Conservation (phyloP, 2,888 invertebrate genomes). For the Orchestes rusci region DNA sequence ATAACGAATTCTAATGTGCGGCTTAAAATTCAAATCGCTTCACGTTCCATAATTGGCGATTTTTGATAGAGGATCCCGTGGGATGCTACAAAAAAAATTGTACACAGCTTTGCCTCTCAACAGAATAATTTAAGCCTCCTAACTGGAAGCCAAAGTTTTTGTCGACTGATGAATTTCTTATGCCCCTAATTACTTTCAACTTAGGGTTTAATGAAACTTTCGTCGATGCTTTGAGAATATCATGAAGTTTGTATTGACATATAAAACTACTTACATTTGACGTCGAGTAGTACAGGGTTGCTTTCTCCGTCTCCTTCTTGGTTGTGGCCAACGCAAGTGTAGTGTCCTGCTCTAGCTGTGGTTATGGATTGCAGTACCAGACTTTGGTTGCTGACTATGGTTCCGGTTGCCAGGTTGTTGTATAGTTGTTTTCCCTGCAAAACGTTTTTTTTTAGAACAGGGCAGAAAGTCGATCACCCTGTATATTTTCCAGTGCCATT, state of each 20-base stretch:
- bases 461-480: too few relatives aligned
- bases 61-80: too few relatives aligned
- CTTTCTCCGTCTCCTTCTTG: conserved; percentile 83
- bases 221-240: too few relatives aligned
- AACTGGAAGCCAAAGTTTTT: too few relatives aligned
- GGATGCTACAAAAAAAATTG: too few relatives aligned
- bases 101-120: too few relatives aligned
- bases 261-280: conserved; percentile 66
- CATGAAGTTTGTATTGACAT: conserved; percentile 8
- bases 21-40: too few relatives aligned
- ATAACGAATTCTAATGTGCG: too few relatives aligned
- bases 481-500: too few relatives aligned
- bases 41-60: too few relatives aligned
- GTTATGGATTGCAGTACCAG: conserved; percentile 81
- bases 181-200: neutral
- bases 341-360: conserved; percentile 68
- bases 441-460: neutral
- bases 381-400: conserved; percentile 83
- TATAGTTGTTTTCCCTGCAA: conserved; percentile 66
- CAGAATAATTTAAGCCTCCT: too few relatives aligned
- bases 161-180: neutral
- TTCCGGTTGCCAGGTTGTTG: conserved; percentile 71
- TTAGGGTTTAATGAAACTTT: too few relatives aligned
- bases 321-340: conserved; percentile 83
- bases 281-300: conserved; percentile 74